These are phyloP conservation scores for Drosophila persimilis DNA, from an alignment of 1,140 invertebrate genomes.

Conservation along the genomic window DNA sequence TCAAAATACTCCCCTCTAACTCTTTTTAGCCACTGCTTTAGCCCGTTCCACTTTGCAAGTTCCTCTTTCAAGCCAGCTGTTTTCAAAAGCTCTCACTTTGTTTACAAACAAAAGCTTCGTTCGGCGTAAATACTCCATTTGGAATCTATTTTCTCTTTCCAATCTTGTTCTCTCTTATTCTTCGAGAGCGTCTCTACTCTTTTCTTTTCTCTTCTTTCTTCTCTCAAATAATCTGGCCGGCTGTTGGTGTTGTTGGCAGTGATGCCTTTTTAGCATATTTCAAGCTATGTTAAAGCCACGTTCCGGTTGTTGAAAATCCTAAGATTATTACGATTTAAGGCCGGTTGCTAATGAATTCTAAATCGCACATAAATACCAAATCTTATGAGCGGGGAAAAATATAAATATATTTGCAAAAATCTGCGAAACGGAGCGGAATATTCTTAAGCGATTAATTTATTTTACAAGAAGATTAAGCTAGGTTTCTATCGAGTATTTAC, in stretches of 20 bases:
- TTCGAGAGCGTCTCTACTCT: background rate
- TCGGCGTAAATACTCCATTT: constrained; percentile 32
- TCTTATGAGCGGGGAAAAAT: no score
- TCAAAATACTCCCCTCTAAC: background rate
- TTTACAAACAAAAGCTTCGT: constrained; percentile 61
- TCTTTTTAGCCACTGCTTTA: background rate
- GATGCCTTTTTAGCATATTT: no score
- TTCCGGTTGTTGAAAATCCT: no score
- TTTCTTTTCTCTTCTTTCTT: background rate
- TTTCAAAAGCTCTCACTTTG: constrained; percentile 31
- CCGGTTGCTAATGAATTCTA: no score
- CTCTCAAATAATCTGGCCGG: constrained; percentile 9
- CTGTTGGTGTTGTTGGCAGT: constrained; percentile 5
- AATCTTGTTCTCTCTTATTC: constrained; percentile 26
- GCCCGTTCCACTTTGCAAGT: constrained; percentile 53
- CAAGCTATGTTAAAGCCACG: no score
- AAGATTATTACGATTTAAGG: no score
- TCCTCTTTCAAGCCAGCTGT: background rate
- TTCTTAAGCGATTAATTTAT: no score
- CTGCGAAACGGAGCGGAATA: no score
- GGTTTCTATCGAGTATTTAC: no score
- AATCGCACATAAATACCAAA: no score
- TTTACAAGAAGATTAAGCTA: no score
- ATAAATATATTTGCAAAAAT: no score
- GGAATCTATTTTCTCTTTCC: constrained; percentile 2